Evolutionary conservation across 92 coral and sea anemone genomes (phyloP).

Genomic region (Virgularia gustaviana): DNA sequence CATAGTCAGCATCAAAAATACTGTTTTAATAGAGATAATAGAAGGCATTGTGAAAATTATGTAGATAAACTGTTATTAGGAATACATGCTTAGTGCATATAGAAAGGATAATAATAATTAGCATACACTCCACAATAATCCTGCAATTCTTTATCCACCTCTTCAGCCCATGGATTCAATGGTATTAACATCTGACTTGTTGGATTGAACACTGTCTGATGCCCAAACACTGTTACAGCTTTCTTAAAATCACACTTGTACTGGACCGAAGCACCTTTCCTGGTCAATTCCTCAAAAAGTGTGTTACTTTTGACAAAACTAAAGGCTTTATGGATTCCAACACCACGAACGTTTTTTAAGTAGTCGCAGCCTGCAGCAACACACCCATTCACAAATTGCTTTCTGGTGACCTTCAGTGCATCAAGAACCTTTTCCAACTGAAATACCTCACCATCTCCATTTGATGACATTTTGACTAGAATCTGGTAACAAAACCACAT

Average conservation of each 20-base stretch:
- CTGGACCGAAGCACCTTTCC: not conserved
- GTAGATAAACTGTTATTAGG: no score
- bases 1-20: no score
- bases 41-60: no score
- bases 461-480: not conserved
- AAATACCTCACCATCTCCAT: not conserved
- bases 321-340: not conserved
- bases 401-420: not conserved
- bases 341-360: not conserved
- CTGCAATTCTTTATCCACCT: not conserved
- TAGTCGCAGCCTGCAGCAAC: not conserved
- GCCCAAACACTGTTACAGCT: not conserved
- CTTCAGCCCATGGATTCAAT: not conserved
- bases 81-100: no score
- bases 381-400: not conserved
- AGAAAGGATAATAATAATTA: no score
- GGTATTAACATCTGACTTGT: not conserved
- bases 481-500: not conserved
- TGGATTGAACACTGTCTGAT: not conserved
- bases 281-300: not conserved
- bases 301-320: not conserved
- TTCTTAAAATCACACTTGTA: not conserved
- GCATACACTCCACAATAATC: not conserved
- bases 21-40: no score
- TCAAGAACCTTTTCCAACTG: not conserved